Base-by-base conservation (phyloP, 92 coral and sea anemone species). In the Parazoanthus atlanticus region DNA sequence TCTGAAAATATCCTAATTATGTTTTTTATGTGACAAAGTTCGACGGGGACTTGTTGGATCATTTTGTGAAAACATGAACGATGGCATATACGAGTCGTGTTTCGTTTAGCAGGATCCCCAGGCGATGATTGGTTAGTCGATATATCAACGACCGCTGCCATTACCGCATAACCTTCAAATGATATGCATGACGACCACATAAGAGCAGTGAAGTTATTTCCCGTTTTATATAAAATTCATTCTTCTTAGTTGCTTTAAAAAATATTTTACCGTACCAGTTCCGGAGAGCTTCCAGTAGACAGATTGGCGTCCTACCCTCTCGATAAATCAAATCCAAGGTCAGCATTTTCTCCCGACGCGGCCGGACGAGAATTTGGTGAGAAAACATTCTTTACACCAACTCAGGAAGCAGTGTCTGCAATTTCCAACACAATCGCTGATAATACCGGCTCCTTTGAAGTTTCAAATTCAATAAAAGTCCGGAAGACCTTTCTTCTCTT, bases 401-500 rank as follows among this genome's bases (percentile, higher is more conserved):
- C 84, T 52, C 84, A 80, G 84, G 84, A 80, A 54, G 66, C 58
- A 7, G 9, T 29, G 77, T 56, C 58, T 69, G 78, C 41, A 43
- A 69, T 43, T 26, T 43, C 69, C 29, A 40, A 52, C 25, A 38
- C 19, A 72, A 67, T 16, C 28, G 54, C 87, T 29, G 78, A 84
- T 84, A 43, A 84, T 67, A 34, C 13, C 87, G 87, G 87, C 87
- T 16, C 65, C 87, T 84, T 84, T 84, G 87, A 84, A 84, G 87
- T 84, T 40, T 43, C 76, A 71, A 84, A 69, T 84, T 84, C 79
- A 84, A 84, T 84, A 84, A 46, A 41, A 28, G n/a, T 84, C 87
- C 87, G 87, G 87, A 84, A 84, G 67, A 32, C 64, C 78, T 84
- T 84, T 84, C 78, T 84, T 84, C 64, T 26, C 54, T 66, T 17